A percentile compares a stretch with the other conserved stretches of the same genome.
Evolutionary conservation across 2,888 invertebrate species (phyloP).

Genomic region (Caenorhabditis japonica): DNA sequence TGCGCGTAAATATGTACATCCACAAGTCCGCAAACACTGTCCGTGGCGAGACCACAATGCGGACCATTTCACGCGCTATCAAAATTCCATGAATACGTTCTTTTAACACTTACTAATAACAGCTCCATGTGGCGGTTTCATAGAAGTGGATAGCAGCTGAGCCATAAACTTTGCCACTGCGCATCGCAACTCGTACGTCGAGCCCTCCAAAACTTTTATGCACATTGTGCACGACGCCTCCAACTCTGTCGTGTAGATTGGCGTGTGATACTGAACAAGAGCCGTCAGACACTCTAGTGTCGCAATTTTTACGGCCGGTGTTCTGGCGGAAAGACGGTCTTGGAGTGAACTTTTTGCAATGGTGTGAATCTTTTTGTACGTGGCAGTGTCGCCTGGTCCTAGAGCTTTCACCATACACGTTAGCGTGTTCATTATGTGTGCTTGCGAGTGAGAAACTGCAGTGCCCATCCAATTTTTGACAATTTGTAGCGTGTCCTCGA

Average conservation of each 20-base stretch:
- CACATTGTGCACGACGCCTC: conserved; percentile 71
- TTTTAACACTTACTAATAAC: conserved; percentile 40
- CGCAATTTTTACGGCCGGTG: conserved; percentile 91
- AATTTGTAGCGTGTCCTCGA: conserved; percentile 95
- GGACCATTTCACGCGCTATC: too few species aligned
- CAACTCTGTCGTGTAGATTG: conserved; percentile 83
- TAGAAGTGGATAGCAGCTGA: conserved; percentile 84
- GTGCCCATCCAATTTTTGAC: conserved; percentile 90
- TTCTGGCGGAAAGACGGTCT: conserved; percentile 91
- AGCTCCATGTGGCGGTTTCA: conserved; percentile 60
- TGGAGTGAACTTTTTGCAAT: conserved; percentile 89
- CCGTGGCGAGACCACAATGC: too few species aligned
- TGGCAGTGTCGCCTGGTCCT: conserved; percentile 90
- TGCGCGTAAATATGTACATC: too few species aligned
- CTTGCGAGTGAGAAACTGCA: conserved; percentile 91
- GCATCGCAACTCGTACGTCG: conserved; percentile 91
- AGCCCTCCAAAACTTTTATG: conserved; percentile 86
- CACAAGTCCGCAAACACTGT: too few species aligned
- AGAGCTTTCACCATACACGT: conserved; percentile 93
- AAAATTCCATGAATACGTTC: too few species aligned
- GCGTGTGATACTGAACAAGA: conserved; percentile 88
- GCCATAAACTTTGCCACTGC: conserved; percentile 93
- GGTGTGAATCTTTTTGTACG: conserved; percentile 91
- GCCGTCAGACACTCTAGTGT: conserved; percentile 90
- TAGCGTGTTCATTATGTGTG: conserved; percentile 95